Conservation (phyloP, 2,888 invertebrate genomes). For the Pyrocoelia pectoralis region DNA sequence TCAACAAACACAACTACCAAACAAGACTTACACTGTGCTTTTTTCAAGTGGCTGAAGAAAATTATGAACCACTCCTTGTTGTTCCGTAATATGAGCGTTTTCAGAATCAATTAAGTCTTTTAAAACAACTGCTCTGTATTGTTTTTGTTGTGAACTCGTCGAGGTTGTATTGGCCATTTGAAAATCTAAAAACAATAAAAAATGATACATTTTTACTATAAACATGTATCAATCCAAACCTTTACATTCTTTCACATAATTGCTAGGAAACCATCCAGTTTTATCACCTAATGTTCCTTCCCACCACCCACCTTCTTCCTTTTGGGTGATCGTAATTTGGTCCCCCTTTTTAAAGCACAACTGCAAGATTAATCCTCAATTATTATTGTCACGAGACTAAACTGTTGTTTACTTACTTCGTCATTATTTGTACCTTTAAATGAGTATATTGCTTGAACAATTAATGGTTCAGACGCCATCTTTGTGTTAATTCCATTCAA, state of each 20-base stretch:
- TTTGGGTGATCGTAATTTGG: slow-evolving; percentile 94
- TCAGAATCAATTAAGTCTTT: slow-evolving; percentile 94
- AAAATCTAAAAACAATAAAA: slow-evolving; percentile 11
- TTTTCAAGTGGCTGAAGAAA: slow-evolving; percentile 88
- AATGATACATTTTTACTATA: neutral
- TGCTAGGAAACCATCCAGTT: slow-evolving; percentile 99
- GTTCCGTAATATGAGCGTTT: slow-evolving; percentile 87
- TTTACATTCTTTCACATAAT: slow-evolving; percentile 93
- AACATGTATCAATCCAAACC: slow-evolving; percentile 51
- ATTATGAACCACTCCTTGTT: slow-evolving; percentile 84
- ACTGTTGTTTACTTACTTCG: slow-evolving; percentile 68
- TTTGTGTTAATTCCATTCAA: slow-evolving; percentile 36
- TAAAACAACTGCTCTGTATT: slow-evolving; percentile 84
- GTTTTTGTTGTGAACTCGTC: slow-evolving; percentile 70
- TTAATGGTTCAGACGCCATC: slow-evolving; percentile 68
- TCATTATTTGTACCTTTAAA: slow-evolving; percentile 98
- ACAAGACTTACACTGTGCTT: slow-evolving; percentile 81
- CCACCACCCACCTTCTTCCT: slow-evolving; percentile 99
- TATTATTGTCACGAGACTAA: neutral
- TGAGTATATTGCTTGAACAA: slow-evolving; percentile 91
- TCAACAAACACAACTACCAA: too few species aligned
- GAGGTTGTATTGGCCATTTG: slow-evolving; percentile 68
- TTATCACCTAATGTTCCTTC: slow-evolving; percentile 95
- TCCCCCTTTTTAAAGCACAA: slow-evolving; percentile 96
- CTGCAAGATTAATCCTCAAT: slow-evolving; percentile 62